Conservation (phyloP, 2,888 invertebrate species). For the Tenthredo notha region DNA sequence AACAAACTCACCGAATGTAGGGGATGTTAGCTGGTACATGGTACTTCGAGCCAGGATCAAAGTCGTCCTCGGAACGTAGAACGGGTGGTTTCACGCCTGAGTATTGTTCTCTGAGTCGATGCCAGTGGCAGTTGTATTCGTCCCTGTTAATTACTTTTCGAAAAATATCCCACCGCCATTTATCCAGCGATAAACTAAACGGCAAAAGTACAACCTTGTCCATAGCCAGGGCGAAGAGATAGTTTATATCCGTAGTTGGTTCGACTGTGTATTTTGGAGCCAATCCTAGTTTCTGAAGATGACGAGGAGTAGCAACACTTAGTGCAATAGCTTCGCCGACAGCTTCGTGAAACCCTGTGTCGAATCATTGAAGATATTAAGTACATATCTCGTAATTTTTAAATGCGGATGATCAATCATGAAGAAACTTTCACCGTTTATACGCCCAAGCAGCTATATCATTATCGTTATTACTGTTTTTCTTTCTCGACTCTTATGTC, state of each 20-base stretch:
- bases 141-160: constrained; percentile 86
- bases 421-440: constrained; percentile 22
- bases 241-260: constrained; percentile 91
- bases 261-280: constrained; percentile 91
- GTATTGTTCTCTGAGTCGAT: constrained; percentile 91
- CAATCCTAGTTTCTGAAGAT: constrained; percentile 90
- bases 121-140: constrained; percentile 93
- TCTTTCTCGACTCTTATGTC: not conserved
- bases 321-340: constrained; percentile 94
- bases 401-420: constrained; percentile 13
- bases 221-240: constrained; percentile 90
- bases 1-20: constrained; percentile 89
- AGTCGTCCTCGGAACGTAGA: constrained; percentile 91
- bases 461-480: not conserved
- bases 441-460: not conserved
- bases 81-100: constrained; percentile 93
- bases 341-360: constrained; percentile 93
- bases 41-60: constrained; percentile 96
- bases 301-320: constrained; percentile 91
- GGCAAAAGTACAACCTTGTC: constrained; percentile 93
- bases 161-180: constrained; percentile 93
- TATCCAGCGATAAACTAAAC: constrained; percentile 90
- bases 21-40: constrained; percentile 95
- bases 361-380: not conserved
- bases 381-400: not conserved